Evolutionary conservation across 2,113 vertebrate species (phyloP), one percentile per base, ranked within the genome.

Genomic region (Guaruba guarouba): DNA sequence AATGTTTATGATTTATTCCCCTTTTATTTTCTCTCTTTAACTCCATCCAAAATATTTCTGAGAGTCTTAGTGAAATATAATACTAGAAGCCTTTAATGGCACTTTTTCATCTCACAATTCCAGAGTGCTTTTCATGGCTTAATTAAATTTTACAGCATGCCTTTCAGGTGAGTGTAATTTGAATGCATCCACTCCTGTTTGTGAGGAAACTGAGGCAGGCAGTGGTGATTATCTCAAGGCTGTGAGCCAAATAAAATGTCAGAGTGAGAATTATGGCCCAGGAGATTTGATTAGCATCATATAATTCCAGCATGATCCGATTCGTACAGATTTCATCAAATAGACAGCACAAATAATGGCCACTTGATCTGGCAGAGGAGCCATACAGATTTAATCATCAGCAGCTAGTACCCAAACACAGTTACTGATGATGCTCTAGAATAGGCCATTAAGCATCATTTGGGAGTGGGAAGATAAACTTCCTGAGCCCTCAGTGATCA

Each of bases 11-110:
- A 96, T 96, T 96, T 97, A 96, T 96, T 96, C 81, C 37, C 81
- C 80, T 94, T 97, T 92, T 93, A 93, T 97, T 97, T 94, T 96
- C 93, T 95, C 80, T 97, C 95, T 96, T 97, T 92, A 97, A 96
- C 95, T 94, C 89, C 57, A 84, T 96, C 92, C 96, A 96, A 97
- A 94, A 94, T 94, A 92, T 93, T 96, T 97, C 93, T 93, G 70
- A 88, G 79, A 95, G 62, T 88, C 93, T 95, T 96, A 94, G 93
- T 96, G 95, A 97, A 97, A 96, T 95, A 89, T 85, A 96, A 96
- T 85, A 95, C 93, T 89, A 54, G 86, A 80, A 92, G 83, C 88
- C 39, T 96, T 88, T 96, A 96, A 97, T 93, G 81, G 90, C 92
- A 88, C 77, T 91, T 96, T 97, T 96, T 97, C 92, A 96, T 96